Evolutionary conservation across 1,140 invertebrate species (phyloP), one percentile per base, ranked within the genome.

Genomic region (Bombus superbus): DNA sequence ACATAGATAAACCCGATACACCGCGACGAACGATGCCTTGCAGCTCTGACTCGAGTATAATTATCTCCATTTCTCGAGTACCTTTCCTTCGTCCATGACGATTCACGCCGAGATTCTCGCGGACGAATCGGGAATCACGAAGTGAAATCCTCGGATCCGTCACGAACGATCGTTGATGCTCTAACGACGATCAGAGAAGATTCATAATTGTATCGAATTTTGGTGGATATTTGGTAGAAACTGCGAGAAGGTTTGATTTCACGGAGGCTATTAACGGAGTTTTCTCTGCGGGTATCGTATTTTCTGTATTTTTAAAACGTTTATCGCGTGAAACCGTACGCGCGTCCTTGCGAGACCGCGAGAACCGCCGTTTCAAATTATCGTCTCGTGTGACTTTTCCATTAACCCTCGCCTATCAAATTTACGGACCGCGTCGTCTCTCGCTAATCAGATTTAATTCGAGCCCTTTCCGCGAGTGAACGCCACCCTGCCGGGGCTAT

Each of bases 1-100:
- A 89, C 81, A 86, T 86, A 89, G 78, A 86, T 83, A 80, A 89
- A 89, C 75, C 80, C 75, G 87, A 89, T 89, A 89, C 88, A 75
- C 79, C 42, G 35, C 68, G 74, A 62, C 44, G 42, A 80, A 84
- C 77, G 83, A 75, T 68, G 81, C 53, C 57, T 57, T 57, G 25
- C 40, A 68, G 47, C 68, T 13, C 42, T 35, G 68, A 18, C 47
- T 73, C 73, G 44, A 66, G 59, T 72, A 88, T 89, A 89, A 89
- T 89, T 89, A 89, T 89, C 76, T 35, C 73, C 82, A 59, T 75
- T 77, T 78, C 68, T 76, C 82, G 59, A 72, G 44, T 64, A 59
- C 68, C 68, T 80, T 80, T 72, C 75, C 62, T 38, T 62, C 72
- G 57, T 85, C 77, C 81, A 66, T 62, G n/a, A 32, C n/a, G 32